Evolutionary conservation across 2,888 invertebrate genomes (phyloP).

Genomic region (Monochamus alternatus): DNA sequence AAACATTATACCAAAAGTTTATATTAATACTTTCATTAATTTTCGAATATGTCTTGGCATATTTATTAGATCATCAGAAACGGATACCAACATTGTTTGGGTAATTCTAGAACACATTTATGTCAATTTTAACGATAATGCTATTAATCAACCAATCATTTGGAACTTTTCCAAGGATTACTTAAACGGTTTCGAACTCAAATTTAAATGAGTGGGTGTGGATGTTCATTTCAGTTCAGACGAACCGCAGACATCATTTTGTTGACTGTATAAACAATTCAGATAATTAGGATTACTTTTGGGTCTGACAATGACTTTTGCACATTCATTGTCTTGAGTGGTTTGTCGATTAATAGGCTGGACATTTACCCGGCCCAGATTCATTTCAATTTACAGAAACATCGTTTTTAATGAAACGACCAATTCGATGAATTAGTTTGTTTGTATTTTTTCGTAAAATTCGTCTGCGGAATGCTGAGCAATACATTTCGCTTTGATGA

Average conservation of each 20-base stretch:
- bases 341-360: not conserved
- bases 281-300: conserved; percentile 18
- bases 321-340: conserved; percentile 12
- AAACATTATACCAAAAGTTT: too few relatives aligned
- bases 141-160: conserved; percentile 6
- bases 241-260: conserved; percentile 13
- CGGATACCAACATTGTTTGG: too few relatives aligned
- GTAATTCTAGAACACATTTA: too few relatives aligned
- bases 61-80: too few relatives aligned
- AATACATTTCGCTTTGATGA: conserved; percentile 1
- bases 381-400: conserved; percentile 13
- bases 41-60: too few relatives aligned
- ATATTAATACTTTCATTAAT: too few relatives aligned
- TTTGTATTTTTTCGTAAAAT: not conserved
- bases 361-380: not conserved
- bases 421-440: not conserved
- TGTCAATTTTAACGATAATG: not conserved
- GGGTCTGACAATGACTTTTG: not conserved
- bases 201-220: not conserved
- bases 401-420: conserved; percentile 2
- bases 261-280: conserved; percentile 23
- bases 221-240: not conserved
- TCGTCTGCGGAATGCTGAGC: not conserved
- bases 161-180: conserved; percentile 17
- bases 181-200: not conserved